Percentiles rank a stretch among this genome's conserved stretches.
Conservation (phyloP, 2,888 invertebrate species). For the Athetis lepigone region DNA sequence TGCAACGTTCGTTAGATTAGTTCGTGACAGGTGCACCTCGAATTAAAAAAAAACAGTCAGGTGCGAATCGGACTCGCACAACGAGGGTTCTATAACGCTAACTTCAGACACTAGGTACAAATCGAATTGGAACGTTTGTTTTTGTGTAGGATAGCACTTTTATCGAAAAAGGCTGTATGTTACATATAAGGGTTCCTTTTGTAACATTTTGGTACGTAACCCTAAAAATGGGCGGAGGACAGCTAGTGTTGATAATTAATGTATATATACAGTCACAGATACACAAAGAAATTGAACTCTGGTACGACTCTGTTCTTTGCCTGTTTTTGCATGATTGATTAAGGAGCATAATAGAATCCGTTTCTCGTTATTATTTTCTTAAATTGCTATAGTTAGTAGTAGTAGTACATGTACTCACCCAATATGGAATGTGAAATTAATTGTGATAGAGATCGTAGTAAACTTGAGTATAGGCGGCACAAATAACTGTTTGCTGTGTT, state of each 20-base stretch:
- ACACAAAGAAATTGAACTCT: background rate
- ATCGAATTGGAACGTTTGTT: too few relatives aligned
- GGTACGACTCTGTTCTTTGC: background rate
- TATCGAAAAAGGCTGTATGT: too few relatives aligned
- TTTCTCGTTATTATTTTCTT: background rate
- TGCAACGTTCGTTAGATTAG: slow-evolving; percentile 67
- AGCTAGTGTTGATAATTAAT: background rate
- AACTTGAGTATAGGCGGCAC: slow-evolving; percentile 95
- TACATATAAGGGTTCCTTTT: too few relatives aligned
- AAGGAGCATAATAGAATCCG: background rate
- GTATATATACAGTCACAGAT: background rate
- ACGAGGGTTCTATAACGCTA: too few relatives aligned
- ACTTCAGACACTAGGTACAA: too few relatives aligned
- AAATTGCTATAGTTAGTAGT: background rate
- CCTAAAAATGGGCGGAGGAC: too few relatives aligned
- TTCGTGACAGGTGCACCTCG: background rate
- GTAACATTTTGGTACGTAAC: too few relatives aligned
- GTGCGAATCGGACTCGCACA: too few relatives aligned
- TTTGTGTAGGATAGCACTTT: too few relatives aligned
- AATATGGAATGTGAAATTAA: slow-evolving; percentile 98
- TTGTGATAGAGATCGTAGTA: slow-evolving; percentile 95
- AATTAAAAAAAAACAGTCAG: too few relatives aligned
- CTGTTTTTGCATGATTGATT: background rate
- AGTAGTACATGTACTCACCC: slow-evolving; percentile 93
- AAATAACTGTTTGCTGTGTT: slow-evolving; percentile 95